These are phyloP conservation scores for Connochaetes taurinus DNA, from an alignment of 2,113 vertebrate genomes.

Conservation along the genomic window DNA sequence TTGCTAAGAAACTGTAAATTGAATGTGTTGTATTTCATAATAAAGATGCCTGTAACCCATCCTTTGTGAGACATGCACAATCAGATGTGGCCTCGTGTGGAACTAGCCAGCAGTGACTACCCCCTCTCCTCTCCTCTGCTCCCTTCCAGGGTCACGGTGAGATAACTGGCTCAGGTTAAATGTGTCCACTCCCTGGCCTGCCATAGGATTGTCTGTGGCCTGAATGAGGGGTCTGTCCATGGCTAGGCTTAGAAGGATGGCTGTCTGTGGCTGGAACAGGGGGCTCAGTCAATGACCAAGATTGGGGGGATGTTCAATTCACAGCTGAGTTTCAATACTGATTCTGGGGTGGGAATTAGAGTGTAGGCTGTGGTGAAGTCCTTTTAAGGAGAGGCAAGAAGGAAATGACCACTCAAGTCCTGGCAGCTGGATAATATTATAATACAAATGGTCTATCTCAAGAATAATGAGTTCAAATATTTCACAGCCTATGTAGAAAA, in stretches of 20 bases:
- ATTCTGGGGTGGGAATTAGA: neutral
- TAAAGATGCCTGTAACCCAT: conserved; percentile 7
- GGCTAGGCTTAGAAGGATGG: neutral
- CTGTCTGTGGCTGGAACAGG: neutral
- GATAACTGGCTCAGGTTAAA: neutral
- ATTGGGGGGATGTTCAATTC: neutral
- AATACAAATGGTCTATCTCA: conserved; percentile 18
- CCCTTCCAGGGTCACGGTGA: neutral
- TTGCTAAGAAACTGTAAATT: conserved; percentile 58
- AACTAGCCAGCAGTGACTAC: neutral
- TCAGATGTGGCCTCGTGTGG: neutral
- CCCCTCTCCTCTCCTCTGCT: neutral
- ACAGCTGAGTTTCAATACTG: neutral
- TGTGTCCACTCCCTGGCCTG: neutral
- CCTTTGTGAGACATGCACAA: neutral
- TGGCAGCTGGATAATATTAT: neutral
- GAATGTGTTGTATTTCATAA: conserved; percentile 36
- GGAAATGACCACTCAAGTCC: neutral
- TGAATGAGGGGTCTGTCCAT: neutral
- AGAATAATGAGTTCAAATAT: neutral
- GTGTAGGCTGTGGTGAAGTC: neutral
- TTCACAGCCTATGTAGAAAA: neutral
- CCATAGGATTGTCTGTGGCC: neutral
- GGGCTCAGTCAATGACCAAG: neutral
- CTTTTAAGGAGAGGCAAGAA: neutral